These are phyloP conservation scores for Callocephalon fimbriatum DNA, from an alignment of 2,113 vertebrate genomes.

Conservation along the genomic window DNA sequence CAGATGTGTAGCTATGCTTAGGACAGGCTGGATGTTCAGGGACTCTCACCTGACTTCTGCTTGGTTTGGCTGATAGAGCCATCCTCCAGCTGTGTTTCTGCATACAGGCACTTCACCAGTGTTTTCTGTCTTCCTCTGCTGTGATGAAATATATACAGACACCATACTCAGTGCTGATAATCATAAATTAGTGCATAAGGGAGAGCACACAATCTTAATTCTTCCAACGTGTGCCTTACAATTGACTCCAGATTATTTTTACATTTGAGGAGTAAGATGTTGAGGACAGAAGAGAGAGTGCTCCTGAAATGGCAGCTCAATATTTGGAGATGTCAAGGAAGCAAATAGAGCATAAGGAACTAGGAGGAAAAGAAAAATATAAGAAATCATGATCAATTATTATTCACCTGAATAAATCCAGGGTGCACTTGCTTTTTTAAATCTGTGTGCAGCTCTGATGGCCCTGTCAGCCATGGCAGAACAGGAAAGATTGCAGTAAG, in stretches of 20 bases:
- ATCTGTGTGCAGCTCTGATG: background rate
- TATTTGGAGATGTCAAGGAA: slow-evolving; percentile 24
- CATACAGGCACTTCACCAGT: background rate
- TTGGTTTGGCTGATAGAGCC: background rate
- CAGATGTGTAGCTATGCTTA: background rate
- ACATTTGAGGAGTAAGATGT: background rate
- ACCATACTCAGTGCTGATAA: background rate
- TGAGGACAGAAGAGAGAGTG: background rate
- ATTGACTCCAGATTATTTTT: background rate
- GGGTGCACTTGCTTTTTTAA: background rate
- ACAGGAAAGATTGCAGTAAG: background rate
- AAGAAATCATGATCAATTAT: background rate
- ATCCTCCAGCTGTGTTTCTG: background rate
- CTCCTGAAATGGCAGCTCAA: background rate
- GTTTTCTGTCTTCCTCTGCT: background rate
- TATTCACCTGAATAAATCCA: background rate
- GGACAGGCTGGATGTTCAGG: background rate
- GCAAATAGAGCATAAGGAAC: background rate
- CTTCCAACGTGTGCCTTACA: background rate
- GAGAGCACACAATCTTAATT: background rate
- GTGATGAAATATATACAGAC: background rate
- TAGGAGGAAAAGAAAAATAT: background rate
- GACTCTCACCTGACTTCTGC: background rate
- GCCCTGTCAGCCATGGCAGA: background rate
- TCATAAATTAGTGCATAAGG: background rate